Evolutionary conservation across 2,113 vertebrate genomes (phyloP), one percentile per base, ranked within the genome.

Genomic region (Heterochromis multidens): DNA sequence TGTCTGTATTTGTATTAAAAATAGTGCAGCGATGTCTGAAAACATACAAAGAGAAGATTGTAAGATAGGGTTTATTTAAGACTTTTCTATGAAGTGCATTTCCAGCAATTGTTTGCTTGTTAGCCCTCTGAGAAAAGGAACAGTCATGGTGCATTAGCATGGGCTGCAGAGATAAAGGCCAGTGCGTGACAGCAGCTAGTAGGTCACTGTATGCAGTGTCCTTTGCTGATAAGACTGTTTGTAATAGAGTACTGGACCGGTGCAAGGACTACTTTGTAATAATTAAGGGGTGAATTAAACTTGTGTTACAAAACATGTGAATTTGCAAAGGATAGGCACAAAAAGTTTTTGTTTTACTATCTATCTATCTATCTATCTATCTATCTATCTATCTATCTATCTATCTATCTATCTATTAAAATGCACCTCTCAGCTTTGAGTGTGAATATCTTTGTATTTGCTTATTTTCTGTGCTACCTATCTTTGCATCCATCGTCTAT

Each of bases 131-230:
- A 87, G 90, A 84, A 79, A 82, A 83, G 83, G 19, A 86, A 21
- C 80, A 80, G 88, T 90, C 86, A 85, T 25, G 23, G 82, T 87
- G 80, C 82, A 90, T 93, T 87, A 90, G 82, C 49, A 54, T 79
- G 63, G 76, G 43, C 4, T 61, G 14, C 58, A 19, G 82, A 88
- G 87, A 88, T 87, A 85, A 94, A 93, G 82, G 88, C 84, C 89
- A 85, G 72, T 56, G 56, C 5, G 4, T 83, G 91, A 83, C 80
- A 76, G 88, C 40, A 86, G 60, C 56, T 46, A 62, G 37, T 82
- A 81, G 81, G 87, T 84, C 87, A 86, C 79, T 82, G 77, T 25
- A 56, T 76, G 83, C 81, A 84, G 31, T 89, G 87, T 90, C 89
- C 88, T 93, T 89, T 84, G 27, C 21, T 59, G 61, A 77, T 78